Base-by-base conservation (phyloP, 2,797 vertebrate species). In the Muscicapa comitata region DNA sequence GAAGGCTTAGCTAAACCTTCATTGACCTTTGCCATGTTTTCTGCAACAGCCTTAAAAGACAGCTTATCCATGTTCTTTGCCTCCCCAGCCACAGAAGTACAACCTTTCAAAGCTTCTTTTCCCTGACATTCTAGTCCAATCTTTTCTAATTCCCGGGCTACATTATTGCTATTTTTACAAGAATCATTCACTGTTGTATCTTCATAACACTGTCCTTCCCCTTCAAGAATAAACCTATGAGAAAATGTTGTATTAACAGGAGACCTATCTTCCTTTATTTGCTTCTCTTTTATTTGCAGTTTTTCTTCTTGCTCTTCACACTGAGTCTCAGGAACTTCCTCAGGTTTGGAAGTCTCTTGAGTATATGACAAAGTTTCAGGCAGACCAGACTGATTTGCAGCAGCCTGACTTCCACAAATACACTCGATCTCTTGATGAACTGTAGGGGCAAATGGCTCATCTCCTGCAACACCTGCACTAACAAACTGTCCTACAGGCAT, bases 241-340 rank as follows among this genome's bases (percentile, higher is more conserved):
- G 97, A 92, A 90, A 98, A 96, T 10, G 97, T 98, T 96, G 8
- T 95, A 98, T 65, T 98, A 97, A 55, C 94, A 97, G 86, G 98
- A 95, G 93, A 62, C 5, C 9, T 54, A 19, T 91, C 67, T 62
- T 85, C 96, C 58, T 59, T 84, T 72, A 76, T 87, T 72, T 78
- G 31, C 17, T 88, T 82, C 45, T 93, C 67, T 83, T 90, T 82
- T 20, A 59, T 31, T 68, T 61, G 33, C 31, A 35, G 45, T n/a
- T 72, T 63, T 70, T 71, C 38, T 66, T 90, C 93, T 66, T 86
- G 95, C 63, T 96, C 97, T 73, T 98, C 97, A 94, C 92, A 96
- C 3, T 95, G 97, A 70, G 96, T 98, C 93, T 98, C 97, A 47
- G 98, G 97, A 84, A 98, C 62, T 88, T 94, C 96, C 85, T 97